These are phyloP conservation scores for Camponotus pennsylvanicus DNA, from an alignment of 1,140 invertebrate species.

Conservation along the genomic window DNA sequence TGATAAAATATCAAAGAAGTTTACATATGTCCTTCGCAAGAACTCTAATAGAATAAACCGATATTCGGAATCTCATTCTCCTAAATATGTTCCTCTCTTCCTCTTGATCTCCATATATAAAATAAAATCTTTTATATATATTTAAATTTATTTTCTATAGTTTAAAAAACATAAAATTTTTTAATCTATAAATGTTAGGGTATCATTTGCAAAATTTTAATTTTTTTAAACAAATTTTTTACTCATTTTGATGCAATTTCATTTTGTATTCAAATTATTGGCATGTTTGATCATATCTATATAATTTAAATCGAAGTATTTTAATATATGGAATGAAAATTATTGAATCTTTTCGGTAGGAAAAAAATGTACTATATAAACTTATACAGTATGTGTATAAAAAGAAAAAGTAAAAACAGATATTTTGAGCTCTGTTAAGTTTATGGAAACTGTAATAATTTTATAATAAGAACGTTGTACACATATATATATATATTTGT, in stretches of 20 bases:
- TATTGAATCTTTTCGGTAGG: not conserved
- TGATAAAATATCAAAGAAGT: constrained; percentile 62
- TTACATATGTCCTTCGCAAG: constrained; percentile 64
- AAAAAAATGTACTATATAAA: constrained; percentile 15
- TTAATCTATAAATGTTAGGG: not conserved
- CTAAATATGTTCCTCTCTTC: constrained; percentile 56
- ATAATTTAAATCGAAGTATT: constrained; percentile 16
- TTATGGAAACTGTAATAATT: constrained; percentile 53
- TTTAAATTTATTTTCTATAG: not conserved
- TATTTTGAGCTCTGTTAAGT: constrained; percentile 30
- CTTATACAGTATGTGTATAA: constrained; percentile 11
- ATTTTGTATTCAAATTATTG: constrained; percentile 17
- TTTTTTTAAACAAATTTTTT: not conserved
- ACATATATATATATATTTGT: constrained; percentile 50
- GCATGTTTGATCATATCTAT: constrained; percentile 8
- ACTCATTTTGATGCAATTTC: constrained; percentile 13
- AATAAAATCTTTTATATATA: not conserved
- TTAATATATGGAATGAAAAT: not conserved
- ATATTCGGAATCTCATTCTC: constrained; percentile 14
- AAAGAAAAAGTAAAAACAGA: not conserved
- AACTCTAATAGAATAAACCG: constrained; percentile 57
- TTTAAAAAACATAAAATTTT: not conserved
- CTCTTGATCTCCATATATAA: constrained; percentile 27
- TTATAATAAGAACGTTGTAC: constrained; percentile 44
- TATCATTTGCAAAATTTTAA: not conserved